Percentiles rank a stretch among this genome's conserved stretches.
Conservation (phyloP, 2,797 vertebrate genomes). For the Capromys pilorides region DNA sequence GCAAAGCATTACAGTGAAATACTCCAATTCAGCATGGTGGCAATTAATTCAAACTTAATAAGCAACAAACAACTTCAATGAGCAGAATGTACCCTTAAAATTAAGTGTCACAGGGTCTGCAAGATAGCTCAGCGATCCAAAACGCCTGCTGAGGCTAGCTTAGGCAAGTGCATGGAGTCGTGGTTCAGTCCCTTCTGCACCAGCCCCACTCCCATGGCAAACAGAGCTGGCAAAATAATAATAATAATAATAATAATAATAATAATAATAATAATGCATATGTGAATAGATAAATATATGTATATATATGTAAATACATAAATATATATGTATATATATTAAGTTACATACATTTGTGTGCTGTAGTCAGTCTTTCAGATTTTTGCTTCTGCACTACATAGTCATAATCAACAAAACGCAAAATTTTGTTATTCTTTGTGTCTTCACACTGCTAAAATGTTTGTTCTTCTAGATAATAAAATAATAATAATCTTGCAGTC, state of each 20-base stretch:
- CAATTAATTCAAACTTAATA: background rate
- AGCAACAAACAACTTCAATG: background rate
- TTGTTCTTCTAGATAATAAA: background rate
- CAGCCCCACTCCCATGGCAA: too few species aligned
- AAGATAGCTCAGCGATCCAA: too few species aligned
- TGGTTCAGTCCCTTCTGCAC: too few species aligned
- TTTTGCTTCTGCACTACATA: background rate
- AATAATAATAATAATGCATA: too few species aligned
- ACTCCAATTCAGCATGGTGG: background rate
- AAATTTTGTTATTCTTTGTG: background rate
- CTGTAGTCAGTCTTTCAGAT: background rate
- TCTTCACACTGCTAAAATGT: background rate
- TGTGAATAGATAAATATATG: too few species aligned
- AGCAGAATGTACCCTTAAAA: background rate
- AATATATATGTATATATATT: background rate
- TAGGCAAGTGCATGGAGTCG: too few species aligned
- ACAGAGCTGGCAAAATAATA: too few species aligned
- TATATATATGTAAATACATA: too few species aligned
- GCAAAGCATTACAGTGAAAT: conserved; percentile 4
- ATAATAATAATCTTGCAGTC: background rate
- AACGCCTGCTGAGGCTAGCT: too few species aligned
- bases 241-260: too few species aligned
- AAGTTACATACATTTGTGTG: background rate
- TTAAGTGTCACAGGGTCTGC: background rate
- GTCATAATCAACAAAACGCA: background rate